Evolutionary conservation across 2,797 vertebrate genomes (phyloP).

Genomic region (Oreochromis grahami): DNA sequence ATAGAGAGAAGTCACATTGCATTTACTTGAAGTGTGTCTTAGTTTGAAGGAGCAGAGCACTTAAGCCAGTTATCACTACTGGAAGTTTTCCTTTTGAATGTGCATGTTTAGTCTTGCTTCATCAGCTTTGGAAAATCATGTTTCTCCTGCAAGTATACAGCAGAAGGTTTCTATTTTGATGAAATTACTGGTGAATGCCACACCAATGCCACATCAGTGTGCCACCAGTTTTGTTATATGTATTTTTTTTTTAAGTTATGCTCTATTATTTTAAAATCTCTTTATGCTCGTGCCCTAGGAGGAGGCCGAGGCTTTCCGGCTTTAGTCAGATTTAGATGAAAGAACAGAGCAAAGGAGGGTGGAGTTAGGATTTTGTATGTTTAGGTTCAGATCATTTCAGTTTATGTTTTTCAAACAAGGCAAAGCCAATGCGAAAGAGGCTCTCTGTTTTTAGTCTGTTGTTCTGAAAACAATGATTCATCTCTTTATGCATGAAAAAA

Average conservation of each 20-base stretch:
- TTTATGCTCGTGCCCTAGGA: constrained; percentile 53
- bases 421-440: constrained; percentile 50
- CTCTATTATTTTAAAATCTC: constrained; percentile 60
- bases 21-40: not conserved
- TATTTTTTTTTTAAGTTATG: constrained; percentile 15
- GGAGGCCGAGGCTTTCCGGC: constrained; percentile 40
- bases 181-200: not conserved
- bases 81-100: constrained; percentile 3
- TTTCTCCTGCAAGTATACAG: not conserved
- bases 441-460: constrained; percentile 37
- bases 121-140: constrained; percentile 3
- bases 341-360: constrained; percentile 75
- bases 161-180: not conserved
- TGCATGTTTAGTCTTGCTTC: not conserved
- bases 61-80: not conserved
- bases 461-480: constrained; percentile 49
- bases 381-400: constrained; percentile 64
- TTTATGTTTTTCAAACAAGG: constrained; percentile 58
- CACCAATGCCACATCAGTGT: not conserved
- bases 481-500: constrained; percentile 14
- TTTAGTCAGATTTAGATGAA: constrained; percentile 68
- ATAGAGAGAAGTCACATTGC: not conserved
- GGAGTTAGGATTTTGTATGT: constrained; percentile 67
- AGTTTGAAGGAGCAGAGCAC: not conserved
- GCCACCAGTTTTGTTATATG: constrained; percentile 31